Percentiles rank a stretch among this genome's conserved stretches.
Conservation (phyloP, 2,113 vertebrate genomes). For the Scomber colias region DNA sequence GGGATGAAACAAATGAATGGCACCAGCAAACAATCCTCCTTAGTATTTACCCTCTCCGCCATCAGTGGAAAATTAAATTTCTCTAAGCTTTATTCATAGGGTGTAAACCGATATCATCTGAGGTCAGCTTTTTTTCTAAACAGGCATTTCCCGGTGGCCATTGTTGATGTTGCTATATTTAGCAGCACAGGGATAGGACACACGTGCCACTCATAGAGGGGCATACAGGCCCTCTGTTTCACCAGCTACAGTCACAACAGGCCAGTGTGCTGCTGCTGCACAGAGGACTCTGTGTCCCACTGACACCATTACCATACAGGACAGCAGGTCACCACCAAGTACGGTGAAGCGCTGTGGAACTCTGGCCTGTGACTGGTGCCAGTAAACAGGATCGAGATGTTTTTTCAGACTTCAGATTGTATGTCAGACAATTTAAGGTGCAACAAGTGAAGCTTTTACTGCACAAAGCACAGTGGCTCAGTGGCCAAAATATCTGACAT, state of each 20-base stretch:
- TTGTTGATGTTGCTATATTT: conserved; percentile 80
- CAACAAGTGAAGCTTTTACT: background rate
- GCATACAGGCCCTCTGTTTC: conserved; percentile 75
- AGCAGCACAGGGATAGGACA: conserved; percentile 67
- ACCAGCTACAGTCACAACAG: conserved; percentile 70
- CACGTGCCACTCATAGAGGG: conserved; percentile 69
- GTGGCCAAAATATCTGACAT: background rate
- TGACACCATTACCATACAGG: conserved; percentile 57
- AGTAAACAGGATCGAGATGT: conserved; percentile 6
- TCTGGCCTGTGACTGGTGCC: conserved; percentile 31
- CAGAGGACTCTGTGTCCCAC: conserved; percentile 74
- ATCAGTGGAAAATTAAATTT: conserved; percentile 35
- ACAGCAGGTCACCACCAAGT: conserved; percentile 63
- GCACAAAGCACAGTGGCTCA: background rate
- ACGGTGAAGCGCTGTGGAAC: conserved; percentile 40
- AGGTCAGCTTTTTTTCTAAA: conserved; percentile 51
- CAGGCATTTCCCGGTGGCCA: conserved; percentile 58
- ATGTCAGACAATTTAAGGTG: background rate
- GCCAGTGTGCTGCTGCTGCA: conserved; percentile 74
- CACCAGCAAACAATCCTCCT: conserved; percentile 23
- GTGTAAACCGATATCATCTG: conserved; percentile 75
- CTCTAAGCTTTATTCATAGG: conserved; percentile 67
- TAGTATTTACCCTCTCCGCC: conserved; percentile 33
- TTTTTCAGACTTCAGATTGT: conserved; percentile 24
- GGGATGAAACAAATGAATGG: background rate